A percentile compares a stretch with the other conserved stretches of the same genome.
Conservation (phyloP, 92 coral and sea anemone genomes). For the Paramuricea clavata region DNA sequence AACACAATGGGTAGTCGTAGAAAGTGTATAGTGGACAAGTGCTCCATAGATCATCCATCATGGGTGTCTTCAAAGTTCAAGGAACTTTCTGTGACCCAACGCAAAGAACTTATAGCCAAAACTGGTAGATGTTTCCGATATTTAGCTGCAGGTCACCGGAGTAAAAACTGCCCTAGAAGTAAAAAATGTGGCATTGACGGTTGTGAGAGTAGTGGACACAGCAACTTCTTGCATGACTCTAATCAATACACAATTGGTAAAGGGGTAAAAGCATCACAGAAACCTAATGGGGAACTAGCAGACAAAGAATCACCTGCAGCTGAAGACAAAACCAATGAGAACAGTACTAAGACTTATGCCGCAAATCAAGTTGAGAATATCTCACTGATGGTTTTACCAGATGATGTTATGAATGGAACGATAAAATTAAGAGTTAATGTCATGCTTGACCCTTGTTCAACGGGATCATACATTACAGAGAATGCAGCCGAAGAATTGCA, state of each 20-base stretch:
- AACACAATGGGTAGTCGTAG: neutral
- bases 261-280: neutral
- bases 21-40: neutral
- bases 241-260: neutral
- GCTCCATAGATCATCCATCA: constrained; percentile 21
- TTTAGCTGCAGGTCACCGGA: constrained; percentile 29
- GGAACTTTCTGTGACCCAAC: constrained; percentile 29
- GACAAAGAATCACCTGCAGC: neutral
- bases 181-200: constrained; percentile 49
- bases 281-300: neutral
- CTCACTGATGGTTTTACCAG: constrained; percentile 53
- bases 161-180: neutral
- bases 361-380: neutral
- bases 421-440: constrained; percentile 60
- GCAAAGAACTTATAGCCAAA: constrained; percentile 25
- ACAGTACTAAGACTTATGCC: neutral
- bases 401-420: constrained; percentile 22
- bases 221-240: constrained; percentile 58
- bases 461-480: constrained; percentile 60
- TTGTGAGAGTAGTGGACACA: constrained; percentile 52
- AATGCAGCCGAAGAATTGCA: constrained; percentile 57
- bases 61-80: constrained; percentile 1
- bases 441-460: constrained; percentile 73
- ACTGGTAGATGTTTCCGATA: constrained; percentile 27
- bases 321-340: neutral